These are phyloP conservation scores for Hypsopygia costalis DNA, from an alignment of 2,888 invertebrate genomes.

Conservation along the genomic window DNA sequence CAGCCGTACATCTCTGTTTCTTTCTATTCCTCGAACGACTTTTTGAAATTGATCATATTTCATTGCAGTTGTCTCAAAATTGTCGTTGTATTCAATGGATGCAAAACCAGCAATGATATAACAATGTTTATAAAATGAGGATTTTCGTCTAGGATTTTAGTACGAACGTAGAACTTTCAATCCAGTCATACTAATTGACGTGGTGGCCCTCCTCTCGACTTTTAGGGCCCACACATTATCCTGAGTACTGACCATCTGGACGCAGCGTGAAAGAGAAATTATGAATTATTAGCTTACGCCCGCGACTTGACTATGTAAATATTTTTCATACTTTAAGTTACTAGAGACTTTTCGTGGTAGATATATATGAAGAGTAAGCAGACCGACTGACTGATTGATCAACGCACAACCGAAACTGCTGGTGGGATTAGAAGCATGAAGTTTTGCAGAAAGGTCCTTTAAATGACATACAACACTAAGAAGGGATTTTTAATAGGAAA, in stretches of 20 bases:
- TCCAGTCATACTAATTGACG: constrained; percentile 18
- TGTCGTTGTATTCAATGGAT: neutral
- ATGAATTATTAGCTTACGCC: too few relatives aligned
- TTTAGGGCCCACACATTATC: constrained; percentile 18
- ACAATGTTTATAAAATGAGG: neutral
- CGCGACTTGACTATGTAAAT: too few relatives aligned
- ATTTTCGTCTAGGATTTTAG: neutral
- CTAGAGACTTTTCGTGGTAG: too few relatives aligned
- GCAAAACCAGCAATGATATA: constrained; percentile 6
- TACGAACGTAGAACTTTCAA: constrained; percentile 10
- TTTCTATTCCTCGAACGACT: neutral
- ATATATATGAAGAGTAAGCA: too few relatives aligned
- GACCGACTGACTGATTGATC: too few relatives aligned
- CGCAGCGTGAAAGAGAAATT: constrained; percentile 11
- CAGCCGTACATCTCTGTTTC: constrained; percentile 20
- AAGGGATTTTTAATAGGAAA: too few relatives aligned
- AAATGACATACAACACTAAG: too few relatives aligned
- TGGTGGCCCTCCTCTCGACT: constrained; percentile 18
- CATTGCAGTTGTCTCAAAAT: neutral
- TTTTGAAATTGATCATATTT: neutral
- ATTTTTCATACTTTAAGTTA: too few relatives aligned
- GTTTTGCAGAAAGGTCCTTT: too few relatives aligned
- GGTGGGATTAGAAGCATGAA: too few relatives aligned
- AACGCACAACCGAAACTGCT: too few relatives aligned
- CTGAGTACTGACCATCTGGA: constrained; percentile 18